Evolutionary conservation across 2,797 vertebrate species (phyloP), one percentile per base, ranked within the genome.

Genomic region (Rhyacichthys aspro): DNA sequence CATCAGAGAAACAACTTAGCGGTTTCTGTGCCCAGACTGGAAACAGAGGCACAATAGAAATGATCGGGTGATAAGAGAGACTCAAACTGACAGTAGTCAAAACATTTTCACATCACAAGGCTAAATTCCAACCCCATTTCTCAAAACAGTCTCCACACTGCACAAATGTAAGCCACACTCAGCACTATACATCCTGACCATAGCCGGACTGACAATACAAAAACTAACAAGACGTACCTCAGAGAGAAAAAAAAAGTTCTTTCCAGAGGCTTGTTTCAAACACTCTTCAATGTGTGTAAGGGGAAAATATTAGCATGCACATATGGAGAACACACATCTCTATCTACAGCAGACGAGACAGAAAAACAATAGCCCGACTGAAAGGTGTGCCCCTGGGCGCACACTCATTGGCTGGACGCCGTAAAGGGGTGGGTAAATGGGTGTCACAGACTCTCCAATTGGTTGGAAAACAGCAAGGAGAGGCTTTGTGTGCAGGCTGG

Each of bases 351-450:
- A 80, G 84, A 74, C 54, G 1, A 80, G 79, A 77, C 84, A 69
- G 81, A 85, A 88, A 79, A 88, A 84, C 76, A 83, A 75, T 78
- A 80, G 55, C 70, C 72, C 60, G 76, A 81, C 65, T 85, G 74
- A 91, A 93, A 93, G 91, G 90, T 93, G 91, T 89, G 88, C 84
- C 87, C 72, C 66, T 68, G 57, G 57, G 54, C 57, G 71, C 9
- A 67, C 48, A 72, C 18, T 81, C 78, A 92, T 93, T 93, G 91
- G 88, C 74, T 68, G 43, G 39, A 55, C 62, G 46, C 68, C 59
- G 68, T 69, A 62, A 84, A 82, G 78, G 83, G 90, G 82, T 38
- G 71, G 83, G 73, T 7, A 23, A 39, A 56, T 67, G 82, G 75
- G 69, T 78, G 78, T 80, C 57, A 52, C 62, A 2, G 23, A 56